A percentile compares a stretch with the other conserved stretches of the same genome.
Conservation (phyloP, 92 coral and sea anemone genomes). For the Actinostola sp. region DNA sequence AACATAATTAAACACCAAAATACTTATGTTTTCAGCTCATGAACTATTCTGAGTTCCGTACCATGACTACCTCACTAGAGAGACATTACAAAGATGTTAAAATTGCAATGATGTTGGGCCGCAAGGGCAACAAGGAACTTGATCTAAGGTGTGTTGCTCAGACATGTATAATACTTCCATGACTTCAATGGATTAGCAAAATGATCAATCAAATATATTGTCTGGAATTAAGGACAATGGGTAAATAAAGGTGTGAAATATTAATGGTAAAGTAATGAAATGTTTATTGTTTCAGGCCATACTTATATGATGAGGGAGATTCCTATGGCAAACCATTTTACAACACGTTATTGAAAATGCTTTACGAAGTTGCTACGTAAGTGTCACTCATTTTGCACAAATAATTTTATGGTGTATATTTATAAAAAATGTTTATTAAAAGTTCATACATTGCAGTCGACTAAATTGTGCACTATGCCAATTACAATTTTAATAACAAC, state of each 20-base stretch:
- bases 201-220: neutral
- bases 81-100: constrained; percentile 82
- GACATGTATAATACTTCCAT: too few relatives aligned
- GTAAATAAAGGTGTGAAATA: neutral
- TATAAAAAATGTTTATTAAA: too few relatives aligned
- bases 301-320: constrained; percentile 94
- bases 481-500: too few relatives aligned
- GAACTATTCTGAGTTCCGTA: constrained; percentile 93
- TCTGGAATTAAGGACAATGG: neutral
- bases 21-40: constrained; percentile 66
- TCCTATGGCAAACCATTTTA: constrained; percentile 95
- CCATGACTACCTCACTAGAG: constrained; percentile 92
- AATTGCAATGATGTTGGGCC: constrained; percentile 68
- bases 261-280: too few relatives aligned
- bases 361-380: constrained; percentile 96
- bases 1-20: neutral
- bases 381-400: constrained; percentile 10
- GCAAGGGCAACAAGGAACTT: constrained; percentile 77
- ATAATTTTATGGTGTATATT: too few relatives aligned
- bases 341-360: constrained; percentile 86
- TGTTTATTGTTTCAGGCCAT: constrained; percentile 65
- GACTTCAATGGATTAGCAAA: neutral
- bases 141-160: constrained; percentile 82
- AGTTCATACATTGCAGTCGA: too few relatives aligned
- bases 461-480: too few relatives aligned